Base-by-base conservation (phyloP, 2,113 vertebrate genomes). In the Butorides virescens region DNA sequence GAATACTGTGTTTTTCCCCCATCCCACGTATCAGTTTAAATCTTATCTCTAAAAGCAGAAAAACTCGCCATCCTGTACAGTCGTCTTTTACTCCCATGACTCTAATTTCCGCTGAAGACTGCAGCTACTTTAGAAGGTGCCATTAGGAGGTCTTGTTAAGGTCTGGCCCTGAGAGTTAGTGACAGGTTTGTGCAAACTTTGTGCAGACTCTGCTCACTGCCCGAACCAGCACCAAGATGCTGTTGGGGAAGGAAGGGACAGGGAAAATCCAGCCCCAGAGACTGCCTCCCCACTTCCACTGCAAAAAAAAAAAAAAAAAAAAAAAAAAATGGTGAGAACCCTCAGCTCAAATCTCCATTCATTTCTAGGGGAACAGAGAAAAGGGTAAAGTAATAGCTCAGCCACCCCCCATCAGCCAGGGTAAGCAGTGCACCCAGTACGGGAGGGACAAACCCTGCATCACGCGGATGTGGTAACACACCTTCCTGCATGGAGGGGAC, bases 31-130 rank as follows among this genome's bases (percentile, higher is more conserved):
- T 88, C 89, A 44, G 70, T 85, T 92, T 91, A 91, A 95, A 89
- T 92, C 80, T 93, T 92, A 62, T 66, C 91, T 92, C 73, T 85
- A 73, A 91, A 90, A 73, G 50, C 55, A 89, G 42, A 15, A 93
- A 90, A 95, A 70, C 22, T 85, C 15, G 0, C 37, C 42, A 46
- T 82, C 37, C 66, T 76, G 9, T 42, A 70, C 49, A 88, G 70
- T 79, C 16, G 7, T 27, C n/a, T 90, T 78, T 89, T 85, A 37
- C 55, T 92, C 46, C n/a, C 32, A 5, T 50, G 17, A 53, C 70
- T 92, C 37, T 55, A 47, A 76, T 73, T 92, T 78, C 71, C 59
- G 11, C 10, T 74, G n/a, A 44, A 73, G 46, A 42, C 50, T 61
- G 56, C 52, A 56, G 14, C 32, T 70, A 50, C 58, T 87, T 88